Evolutionary conservation across 2,888 invertebrate genomes (phyloP), one percentile per base, ranked within the genome.

Genomic region (Dilophus febrilis): DNA sequence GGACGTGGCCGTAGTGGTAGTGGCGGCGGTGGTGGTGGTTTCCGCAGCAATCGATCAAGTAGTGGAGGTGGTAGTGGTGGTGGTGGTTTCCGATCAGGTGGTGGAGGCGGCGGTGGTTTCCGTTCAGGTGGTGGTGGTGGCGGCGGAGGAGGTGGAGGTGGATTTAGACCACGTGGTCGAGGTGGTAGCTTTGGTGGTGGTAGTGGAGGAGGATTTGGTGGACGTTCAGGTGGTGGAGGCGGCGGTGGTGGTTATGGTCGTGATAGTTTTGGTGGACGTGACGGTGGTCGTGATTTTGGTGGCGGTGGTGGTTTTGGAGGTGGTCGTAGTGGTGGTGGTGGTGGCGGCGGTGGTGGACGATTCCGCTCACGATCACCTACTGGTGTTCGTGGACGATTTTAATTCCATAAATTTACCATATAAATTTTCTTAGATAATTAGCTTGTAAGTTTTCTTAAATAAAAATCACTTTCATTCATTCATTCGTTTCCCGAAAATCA

Each of bases 71-170:
- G 40, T 22, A n/a, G 33, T 17, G 38, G 38, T 13, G 22, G 16
- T 8, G 30, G 38, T 2, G 6, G 13, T 6, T n/a, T 7, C 10
- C 3, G 35, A 18, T 10, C n/a, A 3, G 40, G 37, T 10, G 26
- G 47, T 39, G 45, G 47, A 41, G 44, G 44, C 53, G 57, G 31
- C 36, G 42, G 49, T 11, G 48, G 50, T 28, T 19, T 19, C 48
- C 38, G 66, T 38, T 55, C 64, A 37, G 56, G 67, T 32, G 60
- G 66, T 30, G 63, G 67, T 39, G 53, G 59, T 26, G 48, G 63
- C 19, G 63, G 67, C 29, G 61, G 64, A 28, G 61, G 68, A 31
- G 56, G 63, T 38, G 53, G 63, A 7, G 53, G 59, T 34, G 56
- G 60, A 27, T 51, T 58, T 40, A 51, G 58, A 32, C 52, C 52